phyloP scores from a whole-genome alignment of 2,113 vertebrate species.

The Cyphomyrus discorhynchus region DNA sequence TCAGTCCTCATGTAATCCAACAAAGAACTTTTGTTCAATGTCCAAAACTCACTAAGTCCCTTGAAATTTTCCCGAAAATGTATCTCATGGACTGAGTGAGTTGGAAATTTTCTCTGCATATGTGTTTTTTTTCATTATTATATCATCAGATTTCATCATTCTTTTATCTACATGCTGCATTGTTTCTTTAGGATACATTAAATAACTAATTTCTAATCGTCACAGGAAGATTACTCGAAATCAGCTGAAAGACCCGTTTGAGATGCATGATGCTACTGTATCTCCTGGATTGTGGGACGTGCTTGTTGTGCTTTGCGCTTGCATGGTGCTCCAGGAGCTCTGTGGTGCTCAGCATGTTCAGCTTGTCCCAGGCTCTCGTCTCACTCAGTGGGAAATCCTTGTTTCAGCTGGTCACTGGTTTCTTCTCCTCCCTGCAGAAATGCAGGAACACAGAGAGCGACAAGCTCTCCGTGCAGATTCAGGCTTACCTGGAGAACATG shows the following conservation, averaged over 20 bases:
- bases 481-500: constrained; percentile 94
- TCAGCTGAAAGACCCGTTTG: neutral
- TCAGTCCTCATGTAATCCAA: neutral
- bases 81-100: neutral
- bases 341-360: neutral
- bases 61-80: neutral
- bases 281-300: neutral
- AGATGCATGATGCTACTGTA: neutral
- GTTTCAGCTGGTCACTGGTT: neutral
- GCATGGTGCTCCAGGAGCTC: neutral
- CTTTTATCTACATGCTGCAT: neutral
- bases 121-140: neutral
- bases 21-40: too few relatives aligned
- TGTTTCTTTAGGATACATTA: neutral
- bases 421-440: constrained; percentile 61
- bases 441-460: constrained; percentile 92
- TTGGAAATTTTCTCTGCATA: neutral
- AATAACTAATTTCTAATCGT: neutral
- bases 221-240: neutral
- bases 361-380: neutral
- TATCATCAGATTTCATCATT: neutral
- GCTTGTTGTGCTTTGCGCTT: neutral
- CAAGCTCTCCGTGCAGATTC: constrained; percentile 95
- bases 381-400: neutral
- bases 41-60: neutral